These are phyloP conservation scores for Rhinoraja longicauda DNA, from an alignment of 2,797 vertebrate genomes.

Conservation along the genomic window DNA sequence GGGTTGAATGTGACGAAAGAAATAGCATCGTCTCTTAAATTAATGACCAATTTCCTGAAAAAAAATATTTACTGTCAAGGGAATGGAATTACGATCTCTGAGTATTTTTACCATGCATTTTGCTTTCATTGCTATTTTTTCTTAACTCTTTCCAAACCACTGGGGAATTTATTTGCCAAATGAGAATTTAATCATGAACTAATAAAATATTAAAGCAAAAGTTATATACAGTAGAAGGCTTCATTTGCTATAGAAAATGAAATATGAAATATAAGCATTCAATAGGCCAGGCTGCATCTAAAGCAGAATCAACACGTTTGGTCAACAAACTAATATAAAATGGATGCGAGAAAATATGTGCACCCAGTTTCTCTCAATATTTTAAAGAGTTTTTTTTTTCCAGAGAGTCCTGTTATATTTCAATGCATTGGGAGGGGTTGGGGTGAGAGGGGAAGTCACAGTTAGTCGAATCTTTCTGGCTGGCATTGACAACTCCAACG, in stretches of 20 bases:
- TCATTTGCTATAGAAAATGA: not conserved
- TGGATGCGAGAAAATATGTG: not conserved
- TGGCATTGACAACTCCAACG: no score
- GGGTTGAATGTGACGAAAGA: not conserved
- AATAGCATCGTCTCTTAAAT: conserved; percentile 21
- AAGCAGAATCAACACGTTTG: not conserved
- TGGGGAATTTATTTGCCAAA: not conserved
- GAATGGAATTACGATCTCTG: conserved; percentile 8
- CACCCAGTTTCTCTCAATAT: not conserved
- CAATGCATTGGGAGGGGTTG: not conserved
- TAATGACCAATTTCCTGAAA: not conserved
- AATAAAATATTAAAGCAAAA: not conserved
- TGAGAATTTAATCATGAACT: not conserved
- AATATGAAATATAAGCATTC: not conserved
- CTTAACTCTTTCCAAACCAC: conserved; percentile 20
- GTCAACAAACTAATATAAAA: not conserved
- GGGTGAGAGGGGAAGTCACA: no score
- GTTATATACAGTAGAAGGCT: not conserved
- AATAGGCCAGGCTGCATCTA: not conserved
- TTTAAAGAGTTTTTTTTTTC: not conserved
- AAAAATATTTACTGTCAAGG: not conserved
- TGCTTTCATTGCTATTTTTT: not conserved
- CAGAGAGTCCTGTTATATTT: not conserved
- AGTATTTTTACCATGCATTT: not conserved
- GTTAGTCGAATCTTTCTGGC: no score